Evolutionary conservation across 2,797 vertebrate genomes (phyloP), one percentile per base, ranked within the genome.

Genomic region (Naso thynnoides): DNA sequence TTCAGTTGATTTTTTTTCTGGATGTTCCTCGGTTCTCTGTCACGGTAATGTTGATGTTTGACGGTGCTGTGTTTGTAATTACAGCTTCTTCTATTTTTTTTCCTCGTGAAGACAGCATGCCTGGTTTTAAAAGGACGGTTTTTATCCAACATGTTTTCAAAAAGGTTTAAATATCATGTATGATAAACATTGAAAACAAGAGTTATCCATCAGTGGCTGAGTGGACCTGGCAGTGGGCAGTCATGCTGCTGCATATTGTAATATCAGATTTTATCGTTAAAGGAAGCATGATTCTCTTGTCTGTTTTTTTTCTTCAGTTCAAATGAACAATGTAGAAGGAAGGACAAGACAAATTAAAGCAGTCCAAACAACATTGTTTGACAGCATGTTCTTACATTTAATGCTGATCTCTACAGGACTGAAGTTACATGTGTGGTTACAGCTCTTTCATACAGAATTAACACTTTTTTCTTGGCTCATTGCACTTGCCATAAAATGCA

Each of bases 11-110:
- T 61, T 70, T 61, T 70, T 57, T 73, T 63, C n/a, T 76, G 63
- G 58, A 27, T 63, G 69, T 78, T 76, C 15, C 64, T 75, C 0
- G 5, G 50, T 73, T 62, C 44, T 50, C 29, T 41, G 36, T 77
- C 60, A 57, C 38, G 31, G 47, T 82, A 29, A 58, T 74, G 54
- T 86, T 79, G 52, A 48, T 5, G 78, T 86, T 78, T 88, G 74
- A 63, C 36, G 58, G 83, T 88, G 79, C 71, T 59, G 82, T 91
- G 82, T 82, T 87, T 76, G 82, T 92, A 76, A 76, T 58, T 70
- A 64, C 79, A 65, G 72, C 75, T 84, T 79, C 62, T 72, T 55
- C 60, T 79, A n/a, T n/a, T 72, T 68, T 73, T 49, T 59, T 42
- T 62, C 52, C 29, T 79, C n/a, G 81, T 86, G 56, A 85, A 48